These are phyloP conservation scores for Patella vulgata DNA, from an alignment of 1,140 invertebrate species.

Conservation along the genomic window DNA sequence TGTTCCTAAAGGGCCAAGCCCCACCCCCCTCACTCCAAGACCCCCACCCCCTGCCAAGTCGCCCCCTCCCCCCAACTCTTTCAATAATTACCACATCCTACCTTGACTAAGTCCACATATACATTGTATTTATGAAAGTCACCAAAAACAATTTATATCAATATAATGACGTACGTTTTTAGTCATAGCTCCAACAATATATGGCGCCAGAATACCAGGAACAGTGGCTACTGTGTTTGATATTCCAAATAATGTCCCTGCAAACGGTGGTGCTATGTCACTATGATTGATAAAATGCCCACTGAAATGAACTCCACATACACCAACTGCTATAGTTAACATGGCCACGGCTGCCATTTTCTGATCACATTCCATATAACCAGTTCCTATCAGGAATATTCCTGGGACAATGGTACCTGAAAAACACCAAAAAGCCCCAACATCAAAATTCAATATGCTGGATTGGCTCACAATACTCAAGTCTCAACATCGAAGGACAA, in stretches of 20 bases:
- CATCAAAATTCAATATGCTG: not conserved
- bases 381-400: conserved; percentile 43
- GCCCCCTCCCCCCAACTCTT: not conserved
- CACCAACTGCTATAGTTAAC: conserved; percentile 47
- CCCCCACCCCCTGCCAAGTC: no score
- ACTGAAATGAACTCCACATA: conserved; percentile 64
- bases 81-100: no score
- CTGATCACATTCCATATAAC: conserved; percentile 50
- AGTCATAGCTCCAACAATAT: conserved; percentile 81
- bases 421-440: conserved; percentile 2
- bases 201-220: conserved; percentile 86
- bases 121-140: no score
- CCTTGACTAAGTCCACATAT: no score
- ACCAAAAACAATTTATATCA: no score
- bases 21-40: no score
- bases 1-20: no score
- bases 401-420: conserved; percentile 50
- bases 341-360: conserved; percentile 47
- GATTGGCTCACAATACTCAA: not conserved
- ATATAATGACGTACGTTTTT: conserved; percentile 48
- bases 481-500: conserved; percentile 2
- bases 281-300: conserved; percentile 87
- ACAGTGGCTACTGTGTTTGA: conserved; percentile 87
- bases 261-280: conserved; percentile 82
- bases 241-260: conserved; percentile 84